Evolutionary conservation across 2,113 vertebrate species (phyloP).

Genomic region (Muntiacus reevesi): DNA sequence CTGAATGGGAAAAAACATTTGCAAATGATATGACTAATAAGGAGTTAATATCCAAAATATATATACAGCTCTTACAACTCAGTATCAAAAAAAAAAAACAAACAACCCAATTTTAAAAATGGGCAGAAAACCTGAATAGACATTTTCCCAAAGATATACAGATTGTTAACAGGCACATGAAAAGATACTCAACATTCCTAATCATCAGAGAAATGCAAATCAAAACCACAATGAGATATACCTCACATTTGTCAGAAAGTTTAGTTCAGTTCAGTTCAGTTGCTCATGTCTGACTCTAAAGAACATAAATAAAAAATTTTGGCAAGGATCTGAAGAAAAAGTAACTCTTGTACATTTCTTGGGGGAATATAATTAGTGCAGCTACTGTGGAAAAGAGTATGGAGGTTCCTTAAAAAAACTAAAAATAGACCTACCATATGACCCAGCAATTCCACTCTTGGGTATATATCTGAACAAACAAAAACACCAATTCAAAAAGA

Average conservation of each 20-base stretch:
- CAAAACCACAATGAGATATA: not conserved
- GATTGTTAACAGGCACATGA: not conserved
- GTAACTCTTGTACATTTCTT: not conserved
- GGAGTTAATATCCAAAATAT: not conserved
- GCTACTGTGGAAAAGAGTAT: not conserved
- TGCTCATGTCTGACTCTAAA: no score
- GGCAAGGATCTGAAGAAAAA: not conserved
- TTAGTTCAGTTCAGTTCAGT: no score
- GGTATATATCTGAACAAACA: not conserved
- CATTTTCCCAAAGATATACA: not conserved
- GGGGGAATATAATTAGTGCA: not conserved
- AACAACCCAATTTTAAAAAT: not conserved
- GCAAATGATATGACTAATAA: not conserved
- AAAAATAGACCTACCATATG: not conserved
- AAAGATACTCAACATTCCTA: not conserved
- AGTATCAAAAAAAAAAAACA: not conserved
- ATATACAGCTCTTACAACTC: not conserved
- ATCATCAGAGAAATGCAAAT: not conserved
- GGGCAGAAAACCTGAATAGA: not conserved
- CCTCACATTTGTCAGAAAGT: not conserved
- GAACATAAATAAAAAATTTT: not conserved
- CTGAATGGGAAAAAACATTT: not conserved
- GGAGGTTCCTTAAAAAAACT: not conserved
- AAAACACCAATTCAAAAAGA: not conserved
- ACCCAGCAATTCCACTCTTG: not conserved